Percentiles rank a stretch among this genome's conserved stretches.
Conservation (phyloP, 1,140 invertebrate genomes). For the Anoplolepis gracilipes region DNA sequence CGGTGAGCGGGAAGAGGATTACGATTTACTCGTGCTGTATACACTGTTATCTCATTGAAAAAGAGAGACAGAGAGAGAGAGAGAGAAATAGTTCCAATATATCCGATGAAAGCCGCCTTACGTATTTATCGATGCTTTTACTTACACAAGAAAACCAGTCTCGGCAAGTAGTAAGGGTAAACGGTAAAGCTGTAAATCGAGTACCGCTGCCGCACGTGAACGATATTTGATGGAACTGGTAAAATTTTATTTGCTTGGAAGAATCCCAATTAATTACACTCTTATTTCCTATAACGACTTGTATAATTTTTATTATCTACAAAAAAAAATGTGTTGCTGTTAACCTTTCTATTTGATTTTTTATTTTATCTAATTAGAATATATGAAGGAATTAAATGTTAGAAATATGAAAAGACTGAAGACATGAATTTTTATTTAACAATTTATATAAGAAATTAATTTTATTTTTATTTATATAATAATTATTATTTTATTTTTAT, state of each 20-base stretch:
- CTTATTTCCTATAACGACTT: not conserved
- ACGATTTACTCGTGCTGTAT: conserved; percentile 18
- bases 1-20: conserved; percentile 38
- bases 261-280: conserved; percentile 20
- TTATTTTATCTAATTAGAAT: not conserved
- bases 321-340: not conserved
- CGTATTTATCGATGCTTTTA: conserved; percentile 47
- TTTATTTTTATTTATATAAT: too few species aligned
- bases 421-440: conserved; percentile 15
- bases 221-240: conserved; percentile 1
- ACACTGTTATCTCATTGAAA: not conserved
- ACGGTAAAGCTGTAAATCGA: conserved; percentile 49
- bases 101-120: conserved; percentile 19
- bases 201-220: not conserved
- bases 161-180: conserved; percentile 53
- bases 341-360: not conserved
- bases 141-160: conserved; percentile 30
- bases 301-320: not conserved
- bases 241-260: not conserved
- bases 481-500: too few species aligned
- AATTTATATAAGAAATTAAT: too few species aligned
- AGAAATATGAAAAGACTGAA: not conserved
- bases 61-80: not conserved
- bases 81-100: not conserved
- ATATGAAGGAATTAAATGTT: conserved; percentile 22